Evolutionary conservation across 1,140 invertebrate genomes (phyloP).

Genomic region (Microplitis demolitor): DNA sequence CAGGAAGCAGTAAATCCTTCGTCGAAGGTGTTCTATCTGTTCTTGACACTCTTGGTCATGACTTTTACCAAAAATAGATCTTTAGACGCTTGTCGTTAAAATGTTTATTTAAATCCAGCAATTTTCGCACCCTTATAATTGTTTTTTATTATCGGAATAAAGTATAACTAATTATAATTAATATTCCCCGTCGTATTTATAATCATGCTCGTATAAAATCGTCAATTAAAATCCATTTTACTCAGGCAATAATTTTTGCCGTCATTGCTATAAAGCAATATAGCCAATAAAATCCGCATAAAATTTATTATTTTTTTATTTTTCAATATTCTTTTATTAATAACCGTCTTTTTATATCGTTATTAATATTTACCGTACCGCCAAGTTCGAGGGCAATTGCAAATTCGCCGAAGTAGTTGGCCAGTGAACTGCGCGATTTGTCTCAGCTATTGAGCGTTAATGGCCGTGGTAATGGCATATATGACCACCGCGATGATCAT

Average conservation of each 20-base stretch:
- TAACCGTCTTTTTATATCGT: neutral
- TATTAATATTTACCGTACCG: neutral
- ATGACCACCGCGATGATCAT: neutral
- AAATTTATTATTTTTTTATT: neutral
- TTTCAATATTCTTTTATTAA: neutral
- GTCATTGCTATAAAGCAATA: neutral
- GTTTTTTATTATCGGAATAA: no score
- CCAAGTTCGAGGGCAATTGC: slow-evolving; percentile 22
- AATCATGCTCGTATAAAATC: no score
- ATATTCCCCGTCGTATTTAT: no score
- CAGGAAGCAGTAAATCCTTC: slow-evolving; percentile 12
- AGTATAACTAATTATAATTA: no score
- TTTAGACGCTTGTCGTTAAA: neutral
- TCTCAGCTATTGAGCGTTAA: slow-evolving; percentile 8
- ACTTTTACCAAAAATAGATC: neutral
- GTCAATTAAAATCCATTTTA: neutral
- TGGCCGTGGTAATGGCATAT: neutral
- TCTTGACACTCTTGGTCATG: neutral
- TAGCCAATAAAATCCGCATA: neutral
- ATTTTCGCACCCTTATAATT: neutral
- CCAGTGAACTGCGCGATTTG: slow-evolving; percentile 8
- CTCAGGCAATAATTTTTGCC: neutral
- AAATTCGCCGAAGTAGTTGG: slow-evolving; percentile 14
- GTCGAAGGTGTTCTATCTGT: neutral
- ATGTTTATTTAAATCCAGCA: no score